phyloP scores from a whole-genome alignment of 2,113 vertebrate species.

The Litocranius walleri region DNA sequence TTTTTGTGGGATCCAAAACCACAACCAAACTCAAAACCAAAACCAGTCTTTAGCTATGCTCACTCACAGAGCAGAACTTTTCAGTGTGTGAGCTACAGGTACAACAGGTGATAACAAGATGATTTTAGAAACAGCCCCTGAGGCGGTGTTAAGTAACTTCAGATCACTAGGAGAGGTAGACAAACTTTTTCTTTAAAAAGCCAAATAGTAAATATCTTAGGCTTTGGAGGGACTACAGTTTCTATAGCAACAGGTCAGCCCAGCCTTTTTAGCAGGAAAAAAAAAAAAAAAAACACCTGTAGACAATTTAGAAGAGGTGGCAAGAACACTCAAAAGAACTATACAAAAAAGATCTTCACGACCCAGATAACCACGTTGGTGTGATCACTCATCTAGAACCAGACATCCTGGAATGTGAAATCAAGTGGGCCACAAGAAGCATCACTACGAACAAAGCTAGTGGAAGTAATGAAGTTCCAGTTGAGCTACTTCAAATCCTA shows the following conservation, averaged over 20 bases:
- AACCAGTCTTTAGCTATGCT: background rate
- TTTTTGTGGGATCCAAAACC: background rate
- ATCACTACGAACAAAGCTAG: background rate
- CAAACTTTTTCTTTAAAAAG: background rate
- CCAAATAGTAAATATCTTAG: background rate
- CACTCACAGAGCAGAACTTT: background rate
- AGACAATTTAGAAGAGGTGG: background rate
- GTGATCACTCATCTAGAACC: background rate
- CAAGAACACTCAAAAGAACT: background rate
- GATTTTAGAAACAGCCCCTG: background rate
- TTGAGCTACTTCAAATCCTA: background rate
- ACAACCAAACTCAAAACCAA: background rate
- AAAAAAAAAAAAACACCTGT: background rate
- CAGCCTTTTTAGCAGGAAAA: background rate
- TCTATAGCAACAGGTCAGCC: background rate
- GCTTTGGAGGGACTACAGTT: background rate
- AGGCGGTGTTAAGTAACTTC: background rate
- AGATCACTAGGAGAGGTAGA: background rate
- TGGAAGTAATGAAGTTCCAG: background rate
- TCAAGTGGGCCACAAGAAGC: background rate
- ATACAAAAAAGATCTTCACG: background rate
- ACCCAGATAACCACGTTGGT: background rate
- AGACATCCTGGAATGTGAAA: background rate
- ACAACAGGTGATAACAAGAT: background rate
- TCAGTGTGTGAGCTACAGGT: background rate